A percentile compares a stretch with the other conserved stretches of the same genome.
These are phyloP conservation scores for Ameiurus melas DNA, from an alignment of 2,113 vertebrate genomes.

Conservation along the genomic window DNA sequence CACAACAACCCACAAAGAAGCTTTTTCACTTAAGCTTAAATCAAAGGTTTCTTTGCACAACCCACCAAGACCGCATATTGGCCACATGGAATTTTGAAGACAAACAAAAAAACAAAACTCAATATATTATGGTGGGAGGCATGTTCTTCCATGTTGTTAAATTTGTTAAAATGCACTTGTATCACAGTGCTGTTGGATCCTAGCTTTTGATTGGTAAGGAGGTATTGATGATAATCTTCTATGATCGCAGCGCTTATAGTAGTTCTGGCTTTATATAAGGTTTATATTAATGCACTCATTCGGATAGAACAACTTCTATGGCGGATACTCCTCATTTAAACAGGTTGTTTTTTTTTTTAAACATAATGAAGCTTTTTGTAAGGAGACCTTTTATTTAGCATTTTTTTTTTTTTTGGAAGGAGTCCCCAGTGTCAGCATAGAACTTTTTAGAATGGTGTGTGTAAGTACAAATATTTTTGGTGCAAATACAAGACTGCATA, in stretches of 20 bases:
- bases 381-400: background rate
- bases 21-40: conserved; percentile 36
- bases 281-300: background rate
- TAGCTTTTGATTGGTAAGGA: background rate
- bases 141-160: no score
- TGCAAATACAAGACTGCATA: background rate
- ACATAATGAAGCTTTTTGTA: background rate
- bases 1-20: conserved; percentile 50
- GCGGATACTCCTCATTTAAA: background rate
- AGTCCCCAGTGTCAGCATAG: background rate
- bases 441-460: background rate
- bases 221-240: background rate
- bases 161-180: background rate
- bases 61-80: no score
- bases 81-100: no score
- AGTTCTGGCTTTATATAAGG: background rate
- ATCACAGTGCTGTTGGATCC: background rate
- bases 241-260: background rate
- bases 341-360: no score
- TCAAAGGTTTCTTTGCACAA: no score
- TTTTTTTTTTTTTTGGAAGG: background rate
- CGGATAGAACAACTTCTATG: no score
- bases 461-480: background rate
- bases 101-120: no score
- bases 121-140: no score